Evolutionary conservation across 2,888 invertebrate genomes (phyloP), one percentile per base, ranked within the genome.

Genomic region (Drosophila buzzatii): DNA sequence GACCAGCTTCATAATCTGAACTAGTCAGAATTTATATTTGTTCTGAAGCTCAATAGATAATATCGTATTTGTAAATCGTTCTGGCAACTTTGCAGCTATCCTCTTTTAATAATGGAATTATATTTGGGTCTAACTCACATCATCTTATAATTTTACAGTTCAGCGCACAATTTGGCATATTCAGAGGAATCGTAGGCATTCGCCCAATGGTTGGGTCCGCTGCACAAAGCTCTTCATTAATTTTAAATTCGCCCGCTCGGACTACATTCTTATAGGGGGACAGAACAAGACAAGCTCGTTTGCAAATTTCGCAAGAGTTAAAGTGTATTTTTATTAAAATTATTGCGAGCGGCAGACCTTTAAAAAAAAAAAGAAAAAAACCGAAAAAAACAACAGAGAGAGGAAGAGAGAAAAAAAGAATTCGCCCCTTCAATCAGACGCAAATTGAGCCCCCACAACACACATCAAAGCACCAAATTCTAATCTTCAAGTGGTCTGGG

Each of bases 91-190:
- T 18, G 42, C 55, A 35, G 41, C 53, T 37, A 12, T 37, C n/a
- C 44, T n/a, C 27, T 23, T 57, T 47, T 59, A 64, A 72, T 65
- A 69, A 60, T 61, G 45, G n/a, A 14, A 59, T 56, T 61, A 65
- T 49, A 20, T 20, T 20, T n/a, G 23, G 9, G 23, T 8, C 20
- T 49, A 60, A 47, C 41, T 47, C 44, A 62, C 59, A 55, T 20
- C 2, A 20, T 31, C 12, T 20, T 31, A 78, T 76, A 53, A 85
- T 82, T 85, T 81, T 76, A 73, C 85, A 70, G 76, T 69, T 85
- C 70, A 79, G 76, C 69, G 70, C 81, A 62, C 74, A 76, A 51
- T 66, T 73, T 64, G 65, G 58, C 35, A 65, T 56, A 69, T 66
- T 33, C 20, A 23, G 33, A 12, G 23, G n/a, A 33, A 44, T 57